These are phyloP conservation scores for Chiroxiphia lanceolata DNA, from an alignment of 2,797 vertebrate species.

Conservation along the genomic window DNA sequence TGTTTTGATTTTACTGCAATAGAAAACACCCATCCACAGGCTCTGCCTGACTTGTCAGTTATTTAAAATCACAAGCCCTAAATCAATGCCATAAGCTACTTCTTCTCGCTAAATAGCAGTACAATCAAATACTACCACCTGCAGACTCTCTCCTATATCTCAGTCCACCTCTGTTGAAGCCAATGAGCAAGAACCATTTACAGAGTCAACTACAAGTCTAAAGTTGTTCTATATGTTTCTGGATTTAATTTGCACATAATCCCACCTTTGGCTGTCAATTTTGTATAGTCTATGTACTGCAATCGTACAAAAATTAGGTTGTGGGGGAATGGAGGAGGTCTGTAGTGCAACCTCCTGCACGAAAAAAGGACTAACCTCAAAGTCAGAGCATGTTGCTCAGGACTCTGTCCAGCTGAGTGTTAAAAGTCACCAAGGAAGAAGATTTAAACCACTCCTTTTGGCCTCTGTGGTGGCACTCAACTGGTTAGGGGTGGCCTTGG, in stretches of 20 bases:
- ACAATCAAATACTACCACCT: conserved; percentile 37
- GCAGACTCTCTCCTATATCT: neutral
- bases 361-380: neutral
- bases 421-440: neutral
- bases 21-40: neutral
- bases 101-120: neutral
- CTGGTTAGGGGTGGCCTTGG: neutral
- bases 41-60: neutral
- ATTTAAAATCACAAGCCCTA: neutral
- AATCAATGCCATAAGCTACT: neutral
- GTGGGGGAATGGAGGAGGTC: neutral
- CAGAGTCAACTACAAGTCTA: neutral
- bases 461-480: neutral
- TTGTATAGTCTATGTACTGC: fast-evolving
- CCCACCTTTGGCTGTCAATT: neutral
- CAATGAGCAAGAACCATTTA: neutral
- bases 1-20: conserved; percentile 25
- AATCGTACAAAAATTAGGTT: neutral
- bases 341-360: neutral
- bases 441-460: neutral
- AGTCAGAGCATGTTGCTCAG: neutral
- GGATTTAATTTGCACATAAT: neutral
- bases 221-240: neutral
- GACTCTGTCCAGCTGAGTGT: neutral
- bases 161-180: neutral